Evolutionary conservation across 1,140 invertebrate species (phyloP).

Genomic region (Ostrea edulis): DNA sequence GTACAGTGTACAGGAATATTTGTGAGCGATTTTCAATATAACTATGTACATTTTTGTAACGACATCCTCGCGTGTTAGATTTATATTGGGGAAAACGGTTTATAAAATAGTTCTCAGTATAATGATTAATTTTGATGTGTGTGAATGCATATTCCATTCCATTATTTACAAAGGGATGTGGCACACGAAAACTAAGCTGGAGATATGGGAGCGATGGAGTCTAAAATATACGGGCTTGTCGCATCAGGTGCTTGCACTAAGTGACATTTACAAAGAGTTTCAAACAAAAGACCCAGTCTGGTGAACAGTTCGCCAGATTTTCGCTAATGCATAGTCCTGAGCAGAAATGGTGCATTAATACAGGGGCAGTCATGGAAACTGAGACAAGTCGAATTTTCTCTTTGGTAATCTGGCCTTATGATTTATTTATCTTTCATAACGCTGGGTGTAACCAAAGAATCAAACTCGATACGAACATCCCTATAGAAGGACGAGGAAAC

Average conservation of each 20-base stretch:
- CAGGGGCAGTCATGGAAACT: neutral
- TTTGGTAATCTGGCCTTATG: conserved; percentile 36
- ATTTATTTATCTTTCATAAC: conserved; percentile 15
- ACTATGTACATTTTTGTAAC: no score
- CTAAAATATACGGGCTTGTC: neutral
- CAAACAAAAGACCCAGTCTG: neutral
- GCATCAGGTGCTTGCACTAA: neutral
- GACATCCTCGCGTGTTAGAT: no score
- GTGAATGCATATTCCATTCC: neutral
- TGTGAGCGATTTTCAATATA: no score
- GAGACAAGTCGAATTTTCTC: neutral
- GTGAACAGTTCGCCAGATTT: neutral
- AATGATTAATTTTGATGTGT: conserved; percentile 20
- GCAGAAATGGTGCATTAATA: neutral
- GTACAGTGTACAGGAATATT: no score
- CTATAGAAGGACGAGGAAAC: neutral
- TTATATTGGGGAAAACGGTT: neutral
- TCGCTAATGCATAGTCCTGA: neutral
- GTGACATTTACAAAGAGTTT: neutral
- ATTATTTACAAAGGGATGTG: neutral
- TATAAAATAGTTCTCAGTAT: neutral
- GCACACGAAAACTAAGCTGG: neutral
- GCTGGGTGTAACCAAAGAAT: conserved; percentile 14
- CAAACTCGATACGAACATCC: neutral
- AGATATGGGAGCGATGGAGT: neutral